A percentile compares a stretch with the other conserved stretches of the same genome.
Conservation (phyloP, 2,888 invertebrate genomes). For the Odontomyia ornata region DNA sequence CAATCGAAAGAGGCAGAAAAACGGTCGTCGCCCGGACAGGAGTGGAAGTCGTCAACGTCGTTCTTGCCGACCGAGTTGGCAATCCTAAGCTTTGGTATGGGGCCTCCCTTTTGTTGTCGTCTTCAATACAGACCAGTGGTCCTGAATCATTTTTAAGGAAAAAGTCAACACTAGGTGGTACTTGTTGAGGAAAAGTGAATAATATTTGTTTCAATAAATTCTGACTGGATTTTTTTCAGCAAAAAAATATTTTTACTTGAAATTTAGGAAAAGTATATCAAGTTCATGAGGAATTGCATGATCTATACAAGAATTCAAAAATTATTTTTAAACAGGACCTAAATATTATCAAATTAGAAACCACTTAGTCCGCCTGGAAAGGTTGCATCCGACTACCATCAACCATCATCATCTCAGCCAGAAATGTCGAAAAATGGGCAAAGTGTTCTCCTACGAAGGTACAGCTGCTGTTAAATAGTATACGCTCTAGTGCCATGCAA, state of each 20-base stretch:
- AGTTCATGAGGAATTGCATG: no score
- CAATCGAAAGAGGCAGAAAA: slow-evolving; percentile 44
- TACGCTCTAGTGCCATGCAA: slow-evolving; percentile 22
- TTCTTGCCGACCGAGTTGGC: slow-evolving; percentile 41
- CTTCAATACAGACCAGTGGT: slow-evolving; percentile 26
- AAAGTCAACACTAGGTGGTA: not conserved
- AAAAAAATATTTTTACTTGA: no score
- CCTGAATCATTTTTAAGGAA: slow-evolving; percentile 3
- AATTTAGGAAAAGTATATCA: no score
- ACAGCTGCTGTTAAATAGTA: slow-evolving; percentile 40
- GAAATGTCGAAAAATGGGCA: slow-evolving; percentile 39
- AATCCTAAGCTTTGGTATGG: not conserved
- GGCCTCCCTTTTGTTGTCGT: slow-evolving; percentile 9
- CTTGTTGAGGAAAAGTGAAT: not conserved
- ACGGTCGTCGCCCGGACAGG: slow-evolving; percentile 37
- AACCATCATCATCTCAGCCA: slow-evolving; percentile 22
- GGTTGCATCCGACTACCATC: no score
- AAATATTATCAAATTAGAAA: no score
- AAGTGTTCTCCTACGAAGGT: slow-evolving; percentile 26
- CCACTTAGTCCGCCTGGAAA: no score
- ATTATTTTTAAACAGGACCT: no score
- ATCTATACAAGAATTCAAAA: no score
- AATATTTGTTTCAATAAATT: no score
- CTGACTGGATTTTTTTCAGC: no score
- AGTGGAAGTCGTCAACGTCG: slow-evolving; percentile 40